Percentiles rank a stretch among this genome's conserved stretches.
Evolutionary conservation across 2,797 vertebrate genomes (phyloP).

Genomic region (Ctenochaetus hawaiiensis): DNA sequence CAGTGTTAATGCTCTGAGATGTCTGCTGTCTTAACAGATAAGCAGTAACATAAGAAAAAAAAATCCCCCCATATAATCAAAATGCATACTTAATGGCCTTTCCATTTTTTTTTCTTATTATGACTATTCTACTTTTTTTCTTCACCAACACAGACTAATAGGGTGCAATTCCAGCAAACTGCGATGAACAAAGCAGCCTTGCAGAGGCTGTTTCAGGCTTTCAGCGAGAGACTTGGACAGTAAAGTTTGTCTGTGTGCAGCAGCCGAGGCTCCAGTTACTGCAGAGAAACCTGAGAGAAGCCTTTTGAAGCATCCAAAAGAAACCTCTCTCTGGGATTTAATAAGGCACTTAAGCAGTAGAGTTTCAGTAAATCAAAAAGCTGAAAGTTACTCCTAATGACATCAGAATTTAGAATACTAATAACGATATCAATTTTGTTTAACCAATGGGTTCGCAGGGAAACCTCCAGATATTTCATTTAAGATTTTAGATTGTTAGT

Average conservation of each 20-base stretch:
- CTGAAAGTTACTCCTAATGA: background rate
- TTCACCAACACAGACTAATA: constrained; percentile 6
- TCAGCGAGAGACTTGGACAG: background rate
- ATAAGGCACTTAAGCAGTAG: constrained; percentile 32
- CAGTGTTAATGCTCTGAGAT: constrained; percentile 33
- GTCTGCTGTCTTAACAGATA: constrained; percentile 27
- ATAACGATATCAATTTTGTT: background rate
- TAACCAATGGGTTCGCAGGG: background rate
- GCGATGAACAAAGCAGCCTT: constrained; percentile 34
- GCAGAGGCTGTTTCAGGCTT: constrained; percentile 14
- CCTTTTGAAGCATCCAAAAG: constrained; percentile 3
- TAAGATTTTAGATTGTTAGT: background rate
- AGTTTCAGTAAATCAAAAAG: constrained; percentile 3
- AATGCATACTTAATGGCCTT: constrained; percentile 8
- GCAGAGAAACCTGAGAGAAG: constrained; percentile 38
- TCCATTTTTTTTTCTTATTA: constrained; percentile 15
- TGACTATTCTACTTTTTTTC: constrained; percentile 1
- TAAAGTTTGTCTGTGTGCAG: constrained; percentile 23
- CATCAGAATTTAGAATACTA: background rate
- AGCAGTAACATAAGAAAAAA: constrained; percentile 29
- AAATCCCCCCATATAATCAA: constrained; percentile 6
- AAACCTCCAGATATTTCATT: background rate
- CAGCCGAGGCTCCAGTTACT: constrained; percentile 30
- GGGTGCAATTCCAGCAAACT: constrained; percentile 20
- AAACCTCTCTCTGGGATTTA: constrained; percentile 47